Evolutionary conservation across 2,113 vertebrate genomes (phyloP), one percentile per base, ranked within the genome.

Genomic region (Hassar affinis): DNA sequence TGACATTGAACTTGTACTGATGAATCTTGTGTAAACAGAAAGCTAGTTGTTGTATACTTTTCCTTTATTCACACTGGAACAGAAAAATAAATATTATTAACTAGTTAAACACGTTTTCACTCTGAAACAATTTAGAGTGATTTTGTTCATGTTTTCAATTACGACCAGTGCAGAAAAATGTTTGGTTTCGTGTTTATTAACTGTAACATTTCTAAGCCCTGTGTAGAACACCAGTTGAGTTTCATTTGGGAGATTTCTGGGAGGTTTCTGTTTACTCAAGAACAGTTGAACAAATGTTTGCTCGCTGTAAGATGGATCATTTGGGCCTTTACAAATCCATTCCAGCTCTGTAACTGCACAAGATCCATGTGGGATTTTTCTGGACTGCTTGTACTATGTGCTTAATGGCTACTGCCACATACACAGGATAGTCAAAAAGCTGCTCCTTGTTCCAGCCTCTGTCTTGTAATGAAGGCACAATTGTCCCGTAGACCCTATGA

Each of bases 241-340:
- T 83, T 27, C 9, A 54, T 77, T 54, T 66, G 57, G 71, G 30
- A 83, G 33, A 54, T 30, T 15, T 33, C n/a, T 22, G 15, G 38
- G 38, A 56, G 56, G 64, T 69, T 80, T 79, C 76, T 51, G 9
- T 79, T 84, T 47, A 56, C 42, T 71, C 12, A 57, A 71, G 78
- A 71, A 78, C 49, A 84, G 30, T 76, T 51, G 27, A 82, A 64
- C 56, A 82, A 74, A 74, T 82, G 80, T 74, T 82, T 82, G 42
- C 38, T 75, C 62, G 57, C n/a, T 81, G 7, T 57, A 35, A 56
- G 51, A 56, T 45, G 61, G 66, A 81, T 71, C 64, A 71, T 42
- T 81, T 83, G 45, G 68, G 68, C 75, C 76, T n/a, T 51, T 59
- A 56, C 52, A 47, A n/a, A 69, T 22, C 42, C 51, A 57, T 59